These are phyloP conservation scores for Struthio camelus DNA, from an alignment of 2,113 vertebrate genomes.

Conservation along the genomic window DNA sequence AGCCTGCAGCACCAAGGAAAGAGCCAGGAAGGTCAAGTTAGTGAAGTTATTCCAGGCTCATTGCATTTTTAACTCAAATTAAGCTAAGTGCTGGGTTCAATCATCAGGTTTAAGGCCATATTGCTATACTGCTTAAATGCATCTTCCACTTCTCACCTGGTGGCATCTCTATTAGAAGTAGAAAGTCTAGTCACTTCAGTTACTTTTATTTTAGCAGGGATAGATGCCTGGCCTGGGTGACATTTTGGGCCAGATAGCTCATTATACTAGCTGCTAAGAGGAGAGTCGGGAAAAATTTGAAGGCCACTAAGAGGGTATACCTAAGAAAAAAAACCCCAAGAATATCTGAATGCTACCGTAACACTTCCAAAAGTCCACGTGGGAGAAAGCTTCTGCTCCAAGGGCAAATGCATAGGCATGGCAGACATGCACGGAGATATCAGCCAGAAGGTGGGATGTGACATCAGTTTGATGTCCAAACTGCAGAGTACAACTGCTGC, in stretches of 20 bases:
- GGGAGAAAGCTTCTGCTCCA: not conserved
- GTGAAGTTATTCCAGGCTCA: not conserved
- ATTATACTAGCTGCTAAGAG: not conserved
- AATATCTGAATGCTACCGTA: not conserved
- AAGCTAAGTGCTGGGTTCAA: not conserved
- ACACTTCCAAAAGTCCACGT: not conserved
- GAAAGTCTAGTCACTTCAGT: not conserved
- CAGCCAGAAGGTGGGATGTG: not conserved
- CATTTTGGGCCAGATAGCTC: not conserved
- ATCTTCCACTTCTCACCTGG: not conserved
- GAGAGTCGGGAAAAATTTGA: not conserved
- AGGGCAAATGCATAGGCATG: not conserved
- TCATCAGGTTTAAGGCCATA: not conserved
- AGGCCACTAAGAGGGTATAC: not conserved
- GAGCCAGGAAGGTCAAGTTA: not conserved
- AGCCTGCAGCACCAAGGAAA: slow-evolving; percentile 35
- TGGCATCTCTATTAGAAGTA: fast-evolving
- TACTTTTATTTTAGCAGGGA: too few relatives aligned
- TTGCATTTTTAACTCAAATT: not conserved
- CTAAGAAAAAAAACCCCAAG: too few relatives aligned
- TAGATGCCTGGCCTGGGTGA: too few relatives aligned
- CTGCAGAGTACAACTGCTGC: too few relatives aligned
- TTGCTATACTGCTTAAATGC: not conserved
- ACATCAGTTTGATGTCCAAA: too few relatives aligned
- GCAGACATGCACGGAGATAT: not conserved